Base-by-base conservation (phyloP, 2,113 vertebrate genomes). In the Ramphastos sulfuratus region DNA sequence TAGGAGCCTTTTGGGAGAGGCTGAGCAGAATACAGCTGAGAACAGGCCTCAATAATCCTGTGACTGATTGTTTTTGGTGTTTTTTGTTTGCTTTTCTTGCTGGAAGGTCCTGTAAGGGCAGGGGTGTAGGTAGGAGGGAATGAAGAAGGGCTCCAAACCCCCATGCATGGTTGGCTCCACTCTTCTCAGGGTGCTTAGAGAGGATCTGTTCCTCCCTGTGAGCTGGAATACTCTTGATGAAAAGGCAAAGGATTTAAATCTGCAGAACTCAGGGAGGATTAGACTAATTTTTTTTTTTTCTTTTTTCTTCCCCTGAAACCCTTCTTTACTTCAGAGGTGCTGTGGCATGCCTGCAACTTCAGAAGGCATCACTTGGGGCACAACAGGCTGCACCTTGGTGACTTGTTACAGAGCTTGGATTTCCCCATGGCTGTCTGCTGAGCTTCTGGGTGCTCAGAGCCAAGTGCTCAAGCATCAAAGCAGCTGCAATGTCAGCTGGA, bases 241-340 rank as follows among this genome's bases (percentile, higher is more conserved):
- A 76, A 92, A 73, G 31, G 33, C 60, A n/a, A 81, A 64, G 54
- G 65, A 31, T 81, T 92, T 87, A 80, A 86, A 71, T 35, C 77
- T 67, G 75, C 20, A 9, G 31, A 46, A 67, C 54, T 39, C 30
- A 31, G 35, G 54, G 63, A 63, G 63, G 72, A 65, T 89, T 75
- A 83, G 85, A 46, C 19, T 21, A 74, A 59, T 50, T 64, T 87
- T 60, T 44, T 48, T 18, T 48, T 8, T 8, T 46, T 17, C 16
- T 60, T 44, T 48, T 18, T 48, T 8, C 19, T 46, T 17, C 16
- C 16, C 44, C 55, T 15, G 19, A 72, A 65, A 12, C 39, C 19
- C 42, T 17, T 23, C 65, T 88, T 87, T 64, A 39, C 74, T 66
- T 80, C 18, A 28, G 37, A 67, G 74, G 9, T 0, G 31, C 55